phyloP scores from a whole-genome alignment of 2,888 invertebrate genomes.

The Scelioninae gen. 2 region DNA sequence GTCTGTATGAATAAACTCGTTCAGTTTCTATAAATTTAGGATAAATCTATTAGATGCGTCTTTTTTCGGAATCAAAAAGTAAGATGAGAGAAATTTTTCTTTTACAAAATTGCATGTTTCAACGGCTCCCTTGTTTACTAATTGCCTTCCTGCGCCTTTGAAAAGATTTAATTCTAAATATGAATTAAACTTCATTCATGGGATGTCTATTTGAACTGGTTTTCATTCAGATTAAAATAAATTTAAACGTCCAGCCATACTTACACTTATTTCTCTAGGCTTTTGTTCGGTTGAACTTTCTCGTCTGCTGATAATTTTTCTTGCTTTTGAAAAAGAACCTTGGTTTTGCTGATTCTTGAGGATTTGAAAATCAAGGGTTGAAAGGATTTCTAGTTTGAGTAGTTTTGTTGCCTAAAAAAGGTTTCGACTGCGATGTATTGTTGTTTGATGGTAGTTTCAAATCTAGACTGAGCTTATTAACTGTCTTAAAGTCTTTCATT shows the following conservation, averaged over 20 bases:
- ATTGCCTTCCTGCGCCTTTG: neutral
- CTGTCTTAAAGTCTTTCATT: constrained; percentile 17
- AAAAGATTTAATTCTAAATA: neutral
- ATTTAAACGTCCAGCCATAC: constrained; percentile 13
- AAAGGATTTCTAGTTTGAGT: neutral
- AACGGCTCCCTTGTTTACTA: constrained; percentile 1
- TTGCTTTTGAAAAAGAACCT: constrained; percentile 12
- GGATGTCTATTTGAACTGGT: neutral
- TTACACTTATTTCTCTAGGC: constrained; percentile 5
- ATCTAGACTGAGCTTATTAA: constrained; percentile 7
- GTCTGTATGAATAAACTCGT: neutral
- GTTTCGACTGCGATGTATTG: neutral
- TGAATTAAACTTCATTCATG: neutral
- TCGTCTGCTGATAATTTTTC: too few relatives aligned
- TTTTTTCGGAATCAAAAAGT: neutral
- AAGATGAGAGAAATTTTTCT: constrained; percentile 1
- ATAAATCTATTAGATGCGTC: constrained; percentile 3
- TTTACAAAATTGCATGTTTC: neutral
- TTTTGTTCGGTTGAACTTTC: neutral
- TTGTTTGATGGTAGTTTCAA: constrained; percentile 1
- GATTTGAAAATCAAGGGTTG: neutral
- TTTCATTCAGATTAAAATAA: neutral
- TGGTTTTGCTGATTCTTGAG: constrained; percentile 1
- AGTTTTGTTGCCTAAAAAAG: constrained; percentile 23
- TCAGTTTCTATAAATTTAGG: neutral